Evolutionary conservation across 1,140 invertebrate species (phyloP).

Genomic region (Coenobita brevimanus): DNA sequence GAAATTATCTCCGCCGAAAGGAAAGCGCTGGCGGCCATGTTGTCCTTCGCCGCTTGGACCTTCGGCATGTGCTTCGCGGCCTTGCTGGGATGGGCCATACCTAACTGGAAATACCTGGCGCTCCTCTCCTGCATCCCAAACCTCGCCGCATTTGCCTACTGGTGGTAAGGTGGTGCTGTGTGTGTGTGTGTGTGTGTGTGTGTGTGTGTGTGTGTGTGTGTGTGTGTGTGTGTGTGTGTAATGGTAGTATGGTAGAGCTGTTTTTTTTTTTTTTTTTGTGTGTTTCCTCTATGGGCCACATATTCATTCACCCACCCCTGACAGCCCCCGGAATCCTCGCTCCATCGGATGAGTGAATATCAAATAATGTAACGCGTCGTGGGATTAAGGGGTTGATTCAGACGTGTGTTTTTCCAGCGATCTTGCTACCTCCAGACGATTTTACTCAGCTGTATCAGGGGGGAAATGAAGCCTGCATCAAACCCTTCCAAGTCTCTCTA

Average conservation of each 20-base stretch:
- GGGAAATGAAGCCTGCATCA: too few relatives aligned
- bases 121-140: conserved; percentile 23
- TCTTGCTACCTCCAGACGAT: too few relatives aligned
- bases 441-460: too few relatives aligned
- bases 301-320: background rate
- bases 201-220: conserved; percentile 1
- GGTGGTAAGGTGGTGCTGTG: background rate
- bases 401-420: too few relatives aligned
- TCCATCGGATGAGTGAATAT: too few relatives aligned
- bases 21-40: background rate
- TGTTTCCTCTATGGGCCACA: background rate
- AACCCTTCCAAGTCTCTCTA: too few relatives aligned
- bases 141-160: background rate
- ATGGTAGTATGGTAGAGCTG: too few relatives aligned
- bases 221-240: conserved; percentile 1
- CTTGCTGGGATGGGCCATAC: conserved; percentile 26
- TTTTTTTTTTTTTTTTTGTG: background rate
- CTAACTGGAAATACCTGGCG: conserved; percentile 22
- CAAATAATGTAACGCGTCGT: too few relatives aligned
- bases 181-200: background rate
- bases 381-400: too few relatives aligned
- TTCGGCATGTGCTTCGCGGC: conserved; percentile 43
- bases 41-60: conserved; percentile 32
- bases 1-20: conserved; percentile 15
- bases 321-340: too few relatives aligned